These are phyloP conservation scores for Callimorpha dominula DNA, from an alignment of 2,888 invertebrate species.

Conservation along the genomic window DNA sequence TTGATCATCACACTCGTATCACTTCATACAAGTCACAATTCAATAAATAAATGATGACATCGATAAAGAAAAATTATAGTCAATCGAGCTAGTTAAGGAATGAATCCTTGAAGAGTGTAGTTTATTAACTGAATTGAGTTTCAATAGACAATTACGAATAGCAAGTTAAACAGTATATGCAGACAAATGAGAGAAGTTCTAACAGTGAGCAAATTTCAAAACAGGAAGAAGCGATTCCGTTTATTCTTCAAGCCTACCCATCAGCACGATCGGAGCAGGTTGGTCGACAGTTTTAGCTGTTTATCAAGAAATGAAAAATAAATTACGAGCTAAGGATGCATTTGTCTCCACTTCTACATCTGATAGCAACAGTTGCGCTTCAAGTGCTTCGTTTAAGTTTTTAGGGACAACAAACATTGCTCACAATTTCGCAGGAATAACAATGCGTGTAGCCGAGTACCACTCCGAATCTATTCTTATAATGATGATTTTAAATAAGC, in stretches of 20 bases:
- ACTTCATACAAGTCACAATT: not conserved
- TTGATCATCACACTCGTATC: not conserved
- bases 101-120: conserved; percentile 16
- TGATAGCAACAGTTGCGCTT: too few relatives aligned
- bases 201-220: not conserved
- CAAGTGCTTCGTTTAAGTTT: too few relatives aligned
- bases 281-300: not conserved
- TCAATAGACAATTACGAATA: conserved; percentile 30
- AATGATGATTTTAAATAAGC: conserved; percentile 1
- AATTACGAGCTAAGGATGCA: not conserved
- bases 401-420: too few relatives aligned
- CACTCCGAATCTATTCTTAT: not conserved
- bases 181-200: conserved; percentile 2
- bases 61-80: conserved; percentile 1
- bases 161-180: conserved; percentile 11
- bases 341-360: not conserved
- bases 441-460: not conserved
- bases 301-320: not conserved
- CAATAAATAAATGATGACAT: not conserved
- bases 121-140: conserved; percentile 32
- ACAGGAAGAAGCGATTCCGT: not conserved
- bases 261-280: not conserved
- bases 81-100: conserved; percentile 15
- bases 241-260: not conserved
- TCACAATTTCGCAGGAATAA: not conserved